Percentiles rank a stretch among this genome's conserved stretches.
Conservation (phyloP, 2,113 vertebrate species). For the Cyanistes caeruleus region DNA sequence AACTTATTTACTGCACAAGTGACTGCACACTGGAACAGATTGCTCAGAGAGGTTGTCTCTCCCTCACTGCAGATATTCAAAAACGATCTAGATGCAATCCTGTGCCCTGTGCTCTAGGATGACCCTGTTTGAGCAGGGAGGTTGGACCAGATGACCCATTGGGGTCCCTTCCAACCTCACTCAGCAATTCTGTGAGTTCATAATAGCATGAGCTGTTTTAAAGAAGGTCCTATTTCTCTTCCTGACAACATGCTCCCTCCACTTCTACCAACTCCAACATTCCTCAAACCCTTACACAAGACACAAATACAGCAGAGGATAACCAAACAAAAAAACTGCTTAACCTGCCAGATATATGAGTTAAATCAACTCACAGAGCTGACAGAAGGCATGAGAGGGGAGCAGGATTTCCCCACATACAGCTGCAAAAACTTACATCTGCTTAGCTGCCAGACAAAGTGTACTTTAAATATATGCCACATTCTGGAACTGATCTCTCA, state of each 20-base stretch:
- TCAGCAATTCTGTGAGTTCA: background rate
- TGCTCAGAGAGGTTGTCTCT: background rate
- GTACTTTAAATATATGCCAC: background rate
- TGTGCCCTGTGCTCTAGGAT: background rate
- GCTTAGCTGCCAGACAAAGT: background rate
- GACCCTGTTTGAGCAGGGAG: background rate
- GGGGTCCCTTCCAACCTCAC: background rate
- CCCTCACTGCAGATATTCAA: background rate
- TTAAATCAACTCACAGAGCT: background rate
- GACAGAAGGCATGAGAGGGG: background rate
- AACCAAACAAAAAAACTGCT: background rate
- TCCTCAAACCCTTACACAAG: background rate
- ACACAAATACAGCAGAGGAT: background rate
- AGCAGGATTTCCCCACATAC: background rate
- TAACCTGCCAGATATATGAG: background rate
- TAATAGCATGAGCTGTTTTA: background rate
- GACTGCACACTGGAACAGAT: background rate
- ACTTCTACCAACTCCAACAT: background rate
- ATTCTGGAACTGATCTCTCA: background rate
- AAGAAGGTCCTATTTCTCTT: background rate
- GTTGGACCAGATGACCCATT: background rate
- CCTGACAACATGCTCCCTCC: background rate
- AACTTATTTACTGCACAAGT: accelerated
- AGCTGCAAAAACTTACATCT: background rate
- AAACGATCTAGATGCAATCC: accelerated